These are phyloP conservation scores for Momotus momota DNA, from an alignment of 2,797 vertebrate species.

Conservation along the genomic window DNA sequence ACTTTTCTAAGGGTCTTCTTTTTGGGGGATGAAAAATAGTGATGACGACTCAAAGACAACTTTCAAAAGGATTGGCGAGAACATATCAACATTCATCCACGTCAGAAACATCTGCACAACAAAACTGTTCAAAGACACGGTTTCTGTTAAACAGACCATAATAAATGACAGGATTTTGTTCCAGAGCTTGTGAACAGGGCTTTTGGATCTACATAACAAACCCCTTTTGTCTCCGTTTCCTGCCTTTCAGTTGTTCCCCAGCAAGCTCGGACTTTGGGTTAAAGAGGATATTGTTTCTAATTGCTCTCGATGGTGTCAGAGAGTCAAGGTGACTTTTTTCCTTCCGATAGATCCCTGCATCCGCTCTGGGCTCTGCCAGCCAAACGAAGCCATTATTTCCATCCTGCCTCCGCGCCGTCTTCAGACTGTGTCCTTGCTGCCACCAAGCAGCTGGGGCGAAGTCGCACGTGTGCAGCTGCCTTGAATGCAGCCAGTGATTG, in stretches of 20 bases:
- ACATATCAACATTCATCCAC: not conserved
- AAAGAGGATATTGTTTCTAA: not conserved
- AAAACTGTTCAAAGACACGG: not conserved
- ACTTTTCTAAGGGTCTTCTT: not conserved
- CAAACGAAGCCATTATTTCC: not conserved
- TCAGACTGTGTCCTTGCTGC: not conserved
- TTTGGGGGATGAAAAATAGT: not conserved
- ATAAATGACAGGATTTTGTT: not conserved
- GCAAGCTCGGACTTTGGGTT: not conserved
- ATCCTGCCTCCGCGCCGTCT: not conserved
- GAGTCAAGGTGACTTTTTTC: not conserved
- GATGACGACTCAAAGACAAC: not conserved
- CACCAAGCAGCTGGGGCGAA: not conserved
- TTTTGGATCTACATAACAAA: not conserved
- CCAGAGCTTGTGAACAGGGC: not conserved
- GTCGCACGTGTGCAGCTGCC: not conserved
- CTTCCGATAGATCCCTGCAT: not conserved
- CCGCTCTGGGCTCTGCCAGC: not conserved
- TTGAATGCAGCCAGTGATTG: not conserved
- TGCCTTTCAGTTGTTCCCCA: not conserved
- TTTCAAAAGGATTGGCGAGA: not conserved
- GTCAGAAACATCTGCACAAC: not conserved
- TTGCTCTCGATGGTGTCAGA: not conserved
- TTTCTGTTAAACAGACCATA: not conserved
- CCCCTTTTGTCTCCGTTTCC: not conserved